These are phyloP conservation scores for Antitype chi DNA, from an alignment of 2,888 invertebrate species.

Conservation along the genomic window DNA sequence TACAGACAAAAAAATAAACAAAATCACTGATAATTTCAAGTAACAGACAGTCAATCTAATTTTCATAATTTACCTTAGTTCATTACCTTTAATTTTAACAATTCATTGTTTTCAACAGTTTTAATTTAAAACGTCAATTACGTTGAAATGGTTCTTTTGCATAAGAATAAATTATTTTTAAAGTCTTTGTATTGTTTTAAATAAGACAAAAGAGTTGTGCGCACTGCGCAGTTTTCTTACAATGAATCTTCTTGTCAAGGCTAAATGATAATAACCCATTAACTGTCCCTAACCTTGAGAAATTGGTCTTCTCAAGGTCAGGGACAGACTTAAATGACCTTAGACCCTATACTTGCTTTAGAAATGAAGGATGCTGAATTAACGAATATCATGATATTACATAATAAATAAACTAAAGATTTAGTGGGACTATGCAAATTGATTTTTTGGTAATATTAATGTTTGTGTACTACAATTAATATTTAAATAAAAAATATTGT, in stretches of 20 bases:
- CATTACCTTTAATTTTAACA: conserved; percentile 12
- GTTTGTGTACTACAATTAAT: background rate
- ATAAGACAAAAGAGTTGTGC: conserved; percentile 21
- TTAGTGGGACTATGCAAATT: background rate
- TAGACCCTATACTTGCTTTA: background rate
- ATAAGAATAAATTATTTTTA: conserved; percentile 20
- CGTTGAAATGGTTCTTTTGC: conserved; percentile 12
- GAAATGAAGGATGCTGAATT: background rate
- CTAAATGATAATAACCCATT: conserved; percentile 23
- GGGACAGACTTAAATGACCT: background rate
- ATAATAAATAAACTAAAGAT: background rate
- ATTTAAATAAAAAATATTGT: background rate
- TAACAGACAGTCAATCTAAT: background rate
- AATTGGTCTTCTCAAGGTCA: too few relatives aligned
- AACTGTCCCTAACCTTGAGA: conserved; percentile 4
- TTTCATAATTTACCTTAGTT: conserved; percentile 14
- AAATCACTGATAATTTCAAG: background rate
- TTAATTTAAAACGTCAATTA: conserved; percentile 4
- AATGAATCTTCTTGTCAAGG: conserved; percentile 15
- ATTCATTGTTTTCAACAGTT: conserved; percentile 23
- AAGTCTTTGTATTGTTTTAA: conserved; percentile 23
- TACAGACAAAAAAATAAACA: background rate
- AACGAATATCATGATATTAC: background rate
- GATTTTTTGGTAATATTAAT: background rate
- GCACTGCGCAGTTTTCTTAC: conserved; percentile 23